Base-by-base conservation (phyloP, 2,113 vertebrate genomes). In the Bambusicola thoracicus region DNA sequence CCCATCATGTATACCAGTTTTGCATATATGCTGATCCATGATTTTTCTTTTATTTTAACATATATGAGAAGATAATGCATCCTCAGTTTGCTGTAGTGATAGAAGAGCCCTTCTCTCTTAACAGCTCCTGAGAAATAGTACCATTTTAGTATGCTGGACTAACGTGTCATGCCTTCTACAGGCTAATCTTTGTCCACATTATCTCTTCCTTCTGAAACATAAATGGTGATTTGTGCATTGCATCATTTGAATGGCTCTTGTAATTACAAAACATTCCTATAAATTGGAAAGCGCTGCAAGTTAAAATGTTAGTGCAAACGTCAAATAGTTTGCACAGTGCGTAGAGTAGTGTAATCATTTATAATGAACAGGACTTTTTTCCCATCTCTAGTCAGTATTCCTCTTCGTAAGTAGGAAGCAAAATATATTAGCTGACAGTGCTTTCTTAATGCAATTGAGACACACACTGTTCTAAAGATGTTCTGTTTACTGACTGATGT, bases 1-100 rank as follows among this genome's bases (percentile, higher is more conserved):
- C 32, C 40, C 48, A 40, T 75, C 6, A 3, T 6, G 3, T 22
- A 14, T 2, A 13, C 29, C 32, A 6, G 12, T 56, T 66, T 66
- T 81, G 41, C 58, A 30, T 22, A 67, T 58, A 75, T 0, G 0
- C 30, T 74, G 40, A 70, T 30, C 8, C 1, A 4, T n/a, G 0
- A 49, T 24, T 49, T 49, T 48, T 48, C 24, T 46, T 12, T 49
- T 49, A 49, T 49, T 49, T 49, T 49, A 21, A 24, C 6, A 10
- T 65, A 61, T 24, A 3, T 67, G 25, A 79, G 27, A 53, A 19
- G 13, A 68, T 17, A 40, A 43, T 22, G 6, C 77, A 12, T 59
- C 38, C 85, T 85, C 4, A 6, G 55, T 87, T 94, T 13, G 11
- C 36, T 46, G 1, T 11, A 30, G 10, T 29, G 27, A 38, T 63